These are phyloP conservation scores for Uria lomvia DNA, from an alignment of 2,113 vertebrate genomes.

Conservation along the genomic window DNA sequence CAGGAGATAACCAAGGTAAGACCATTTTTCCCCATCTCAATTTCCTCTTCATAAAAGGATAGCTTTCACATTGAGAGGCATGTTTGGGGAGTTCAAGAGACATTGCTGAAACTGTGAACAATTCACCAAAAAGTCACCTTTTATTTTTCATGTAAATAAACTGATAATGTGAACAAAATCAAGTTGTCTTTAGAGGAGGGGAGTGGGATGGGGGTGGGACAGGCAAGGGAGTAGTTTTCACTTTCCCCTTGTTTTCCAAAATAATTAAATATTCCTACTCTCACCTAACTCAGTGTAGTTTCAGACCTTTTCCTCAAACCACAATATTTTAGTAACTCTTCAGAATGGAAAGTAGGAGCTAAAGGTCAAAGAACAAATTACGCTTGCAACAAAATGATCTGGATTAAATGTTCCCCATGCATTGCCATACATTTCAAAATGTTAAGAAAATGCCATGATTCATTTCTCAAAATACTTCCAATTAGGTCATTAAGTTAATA, in stretches of 20 bases:
- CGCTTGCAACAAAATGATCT: neutral
- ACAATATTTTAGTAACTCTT: neutral
- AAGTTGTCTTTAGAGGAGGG: neutral
- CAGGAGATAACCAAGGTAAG: neutral
- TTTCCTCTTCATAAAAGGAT: neutral
- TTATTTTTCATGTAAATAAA: neutral
- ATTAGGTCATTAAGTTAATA: neutral
- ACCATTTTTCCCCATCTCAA: neutral
- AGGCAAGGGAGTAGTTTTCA: neutral
- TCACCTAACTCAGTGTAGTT: neutral
- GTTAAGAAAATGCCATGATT: neutral
- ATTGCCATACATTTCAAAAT: neutral
- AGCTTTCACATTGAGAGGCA: neutral
- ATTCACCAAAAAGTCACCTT: neutral
- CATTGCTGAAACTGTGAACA: neutral
- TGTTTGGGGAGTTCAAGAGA: neutral
- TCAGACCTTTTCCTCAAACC: neutral
- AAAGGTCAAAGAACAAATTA: neutral
- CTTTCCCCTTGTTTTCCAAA: neutral
- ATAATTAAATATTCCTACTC: neutral
- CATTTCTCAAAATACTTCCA: neutral
- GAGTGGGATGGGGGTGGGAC: rapidly evolving
- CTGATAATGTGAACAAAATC: neutral
- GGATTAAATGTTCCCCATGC: neutral
- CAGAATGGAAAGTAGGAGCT: neutral